A percentile compares a stretch with the other conserved stretches of the same genome.
Evolutionary conservation across 2,888 invertebrate species (phyloP).

Genomic region (Piscicola geometra): DNA sequence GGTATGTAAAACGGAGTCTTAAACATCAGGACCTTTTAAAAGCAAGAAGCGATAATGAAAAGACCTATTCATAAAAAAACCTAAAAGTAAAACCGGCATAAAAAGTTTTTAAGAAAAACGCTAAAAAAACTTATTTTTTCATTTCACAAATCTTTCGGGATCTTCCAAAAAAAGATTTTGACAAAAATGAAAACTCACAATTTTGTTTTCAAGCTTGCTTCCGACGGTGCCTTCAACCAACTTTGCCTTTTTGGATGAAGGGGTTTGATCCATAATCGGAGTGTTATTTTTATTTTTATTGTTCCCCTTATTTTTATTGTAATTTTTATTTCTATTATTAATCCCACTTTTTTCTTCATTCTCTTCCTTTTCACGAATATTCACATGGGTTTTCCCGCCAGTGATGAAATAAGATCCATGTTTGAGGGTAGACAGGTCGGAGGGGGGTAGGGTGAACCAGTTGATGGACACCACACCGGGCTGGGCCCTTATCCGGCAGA

Average conservation of each 20-base stretch:
- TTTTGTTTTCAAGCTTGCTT: not conserved
- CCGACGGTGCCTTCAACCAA: not conserved
- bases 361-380: not conserved
- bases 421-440: not conserved
- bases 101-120: no score
- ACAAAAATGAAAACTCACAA: not conserved
- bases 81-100: no score
- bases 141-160: no score
- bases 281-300: not conserved
- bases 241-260: not conserved
- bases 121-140: no score
- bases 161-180: no score
- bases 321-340: not conserved
- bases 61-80: no score
- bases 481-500: constrained; percentile 30
- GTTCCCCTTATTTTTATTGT: not conserved
- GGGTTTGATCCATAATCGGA: no score
- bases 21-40: no score
- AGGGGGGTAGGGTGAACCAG: constrained; percentile 17
- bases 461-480: constrained; percentile 31
- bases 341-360: not conserved
- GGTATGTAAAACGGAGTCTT: no score
- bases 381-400: not conserved
- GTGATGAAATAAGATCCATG: not conserved
- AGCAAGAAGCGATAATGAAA: no score